Evolutionary conservation across 1,140 invertebrate genomes (phyloP).

Genomic region (Hyles vespertilio): DNA sequence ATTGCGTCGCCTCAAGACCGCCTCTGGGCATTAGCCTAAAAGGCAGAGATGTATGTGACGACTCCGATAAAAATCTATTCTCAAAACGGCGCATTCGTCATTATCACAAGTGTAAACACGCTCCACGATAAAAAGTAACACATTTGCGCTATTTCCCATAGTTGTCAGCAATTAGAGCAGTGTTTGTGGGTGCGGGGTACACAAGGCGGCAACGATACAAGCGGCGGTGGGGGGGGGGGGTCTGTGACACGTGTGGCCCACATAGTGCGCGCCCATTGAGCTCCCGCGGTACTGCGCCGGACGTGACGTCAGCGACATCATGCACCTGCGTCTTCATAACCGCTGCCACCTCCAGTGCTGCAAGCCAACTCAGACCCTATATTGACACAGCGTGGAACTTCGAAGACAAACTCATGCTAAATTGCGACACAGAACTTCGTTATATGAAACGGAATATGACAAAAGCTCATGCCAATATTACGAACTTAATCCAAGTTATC

Average conservation of each 20-base stretch:
- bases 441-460: no score
- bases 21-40: slow-evolving; percentile 9
- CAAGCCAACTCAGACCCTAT: no score
- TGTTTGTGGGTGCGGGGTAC: slow-evolving; percentile 37
- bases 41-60: slow-evolving; percentile 9
- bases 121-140: slow-evolving; percentile 53
- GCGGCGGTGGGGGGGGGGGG: slow-evolving; percentile 19
- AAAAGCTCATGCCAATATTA: no score
- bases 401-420: no score
- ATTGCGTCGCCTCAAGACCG: slow-evolving; percentile 4
- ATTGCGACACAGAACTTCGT: no score
- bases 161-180: slow-evolving; percentile 68
- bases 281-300: slow-evolving; percentile 41
- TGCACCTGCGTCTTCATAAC: slow-evolving; percentile 38
- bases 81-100: slow-evolving; percentile 32
- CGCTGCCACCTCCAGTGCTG: slow-evolving; percentile 2
- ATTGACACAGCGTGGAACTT: no score
- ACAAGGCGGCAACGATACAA: slow-evolving; percentile 23
- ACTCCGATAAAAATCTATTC: slow-evolving; percentile 25
- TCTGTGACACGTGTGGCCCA: slow-evolving; percentile 67
- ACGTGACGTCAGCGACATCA: slow-evolving; percentile 50
- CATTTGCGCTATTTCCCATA: slow-evolving; percentile 69
- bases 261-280: slow-evolving; percentile 62
- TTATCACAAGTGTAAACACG: slow-evolving; percentile 53
- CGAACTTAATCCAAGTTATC: no score